These are phyloP conservation scores for Subacronicta megacephala DNA, from an alignment of 2,888 invertebrate genomes.

Conservation along the genomic window DNA sequence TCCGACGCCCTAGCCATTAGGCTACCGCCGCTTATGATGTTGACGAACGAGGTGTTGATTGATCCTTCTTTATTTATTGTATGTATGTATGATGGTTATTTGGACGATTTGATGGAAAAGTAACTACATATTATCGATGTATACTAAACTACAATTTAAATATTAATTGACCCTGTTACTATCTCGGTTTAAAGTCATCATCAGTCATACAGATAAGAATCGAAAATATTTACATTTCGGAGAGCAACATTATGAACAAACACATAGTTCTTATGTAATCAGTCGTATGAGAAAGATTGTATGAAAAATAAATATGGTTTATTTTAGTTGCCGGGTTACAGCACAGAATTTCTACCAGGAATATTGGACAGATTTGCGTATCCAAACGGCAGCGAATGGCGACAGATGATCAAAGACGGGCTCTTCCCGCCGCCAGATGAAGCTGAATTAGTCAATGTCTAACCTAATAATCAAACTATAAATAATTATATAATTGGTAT, in stretches of 20 bases:
- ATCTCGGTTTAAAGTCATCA: not conserved
- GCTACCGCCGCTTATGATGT: no score
- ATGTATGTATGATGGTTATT: no score
- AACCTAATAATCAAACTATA: slow-evolving; percentile 49
- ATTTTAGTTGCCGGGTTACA: slow-evolving; percentile 93
- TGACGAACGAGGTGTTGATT: no score
- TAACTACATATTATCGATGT: no score
- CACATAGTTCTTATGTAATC: not conserved
- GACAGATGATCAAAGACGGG: slow-evolving; percentile 90
- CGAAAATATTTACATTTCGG: slow-evolving; percentile 16
- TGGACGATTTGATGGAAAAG: no score
- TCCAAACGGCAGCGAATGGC: slow-evolving; percentile 95
- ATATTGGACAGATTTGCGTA: slow-evolving; percentile 92
- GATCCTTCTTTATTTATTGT: no score
- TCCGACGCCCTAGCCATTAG: no score
- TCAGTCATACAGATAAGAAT: slow-evolving; percentile 3
- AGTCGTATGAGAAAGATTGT: not conserved
- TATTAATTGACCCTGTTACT: not conserved
- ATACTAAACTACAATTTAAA: not conserved
- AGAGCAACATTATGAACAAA: not conserved
- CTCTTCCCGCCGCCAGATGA: slow-evolving; percentile 88
- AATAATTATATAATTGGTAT: not conserved
- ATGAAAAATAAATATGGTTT: no score
- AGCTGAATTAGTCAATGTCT: slow-evolving; percentile 77
- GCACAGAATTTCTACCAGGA: slow-evolving; percentile 93